A percentile compares a stretch with the other conserved stretches of the same genome.
Evolutionary conservation across 1,140 invertebrate genomes (phyloP).

Genomic region (Heliconius hewitsoni): DNA sequence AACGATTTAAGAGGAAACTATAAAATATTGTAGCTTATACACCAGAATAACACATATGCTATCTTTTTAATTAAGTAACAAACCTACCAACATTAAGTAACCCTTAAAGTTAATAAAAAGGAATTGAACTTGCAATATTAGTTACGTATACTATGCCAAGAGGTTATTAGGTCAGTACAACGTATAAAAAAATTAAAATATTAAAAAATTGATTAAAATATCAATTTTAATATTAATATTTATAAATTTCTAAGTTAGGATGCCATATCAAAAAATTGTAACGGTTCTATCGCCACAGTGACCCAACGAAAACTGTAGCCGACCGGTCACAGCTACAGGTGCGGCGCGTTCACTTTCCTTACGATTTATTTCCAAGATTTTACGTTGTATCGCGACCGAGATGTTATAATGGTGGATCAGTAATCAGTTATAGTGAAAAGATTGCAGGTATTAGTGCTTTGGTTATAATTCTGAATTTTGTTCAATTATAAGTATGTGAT

Average conservation of each 20-base stretch:
- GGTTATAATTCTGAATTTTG: too few relatives aligned
- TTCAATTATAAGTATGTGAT: too few relatives aligned
- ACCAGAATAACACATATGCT: too few relatives aligned
- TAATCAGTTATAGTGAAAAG: not conserved
- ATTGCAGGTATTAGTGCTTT: too few relatives aligned
- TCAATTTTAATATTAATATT: not conserved
- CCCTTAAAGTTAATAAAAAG: not conserved
- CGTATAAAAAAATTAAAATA: not conserved
- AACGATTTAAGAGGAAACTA: too few relatives aligned
- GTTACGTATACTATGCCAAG: not conserved
- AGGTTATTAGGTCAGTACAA: not conserved
- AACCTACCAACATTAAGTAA: too few relatives aligned
- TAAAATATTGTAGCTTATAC: too few relatives aligned
- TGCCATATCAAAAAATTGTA: constrained; percentile 57
- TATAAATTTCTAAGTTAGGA: constrained; percentile 5
- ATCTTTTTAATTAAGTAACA: too few relatives aligned
- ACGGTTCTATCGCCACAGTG: constrained; percentile 61
- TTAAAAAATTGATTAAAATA: not conserved
- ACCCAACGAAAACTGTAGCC: constrained; percentile 60
- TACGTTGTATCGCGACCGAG: constrained; percentile 17
- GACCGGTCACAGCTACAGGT: constrained; percentile 69
- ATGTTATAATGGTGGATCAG: not conserved
- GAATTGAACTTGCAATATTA: not conserved
- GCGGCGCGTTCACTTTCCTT: constrained; percentile 73
- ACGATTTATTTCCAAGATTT: constrained; percentile 59